A percentile compares a stretch with the other conserved stretches of the same genome.
Conservation (phyloP, 2,888 invertebrate genomes). For the Pachymerium ferrugineum region DNA sequence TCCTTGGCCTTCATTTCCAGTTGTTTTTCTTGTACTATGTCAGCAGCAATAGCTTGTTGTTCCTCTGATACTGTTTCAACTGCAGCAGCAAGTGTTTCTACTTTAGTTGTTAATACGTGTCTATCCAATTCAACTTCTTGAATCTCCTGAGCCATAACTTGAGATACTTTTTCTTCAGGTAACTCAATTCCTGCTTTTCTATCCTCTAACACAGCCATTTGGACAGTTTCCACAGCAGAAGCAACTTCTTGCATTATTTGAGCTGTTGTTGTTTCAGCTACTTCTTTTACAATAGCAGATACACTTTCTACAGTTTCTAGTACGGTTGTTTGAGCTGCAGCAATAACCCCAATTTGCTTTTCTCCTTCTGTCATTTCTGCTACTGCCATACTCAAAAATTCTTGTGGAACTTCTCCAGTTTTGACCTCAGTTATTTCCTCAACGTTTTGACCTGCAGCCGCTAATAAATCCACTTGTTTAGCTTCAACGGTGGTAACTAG, state of each 20-base stretch:
- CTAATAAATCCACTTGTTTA: background rate
- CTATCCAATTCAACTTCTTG: background rate
- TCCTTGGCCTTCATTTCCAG: background rate
- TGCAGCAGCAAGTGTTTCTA: background rate
- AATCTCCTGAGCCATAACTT: background rate
- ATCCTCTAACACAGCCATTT: too few relatives aligned
- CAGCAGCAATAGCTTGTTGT: background rate
- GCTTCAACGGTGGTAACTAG: background rate
- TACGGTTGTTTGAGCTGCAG: background rate
- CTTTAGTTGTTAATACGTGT: background rate
- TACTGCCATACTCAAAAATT: background rate
- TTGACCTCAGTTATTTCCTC: background rate
- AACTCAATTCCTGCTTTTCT: background rate
- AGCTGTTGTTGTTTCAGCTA: background rate
- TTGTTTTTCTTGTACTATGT: background rate
- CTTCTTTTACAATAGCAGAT: too few relatives aligned
- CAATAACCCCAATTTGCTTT: background rate
- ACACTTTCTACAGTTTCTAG: background rate
- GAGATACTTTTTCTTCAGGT: background rate
- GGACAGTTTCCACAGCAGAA: too few relatives aligned
- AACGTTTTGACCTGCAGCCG: background rate
- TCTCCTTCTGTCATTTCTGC: background rate
- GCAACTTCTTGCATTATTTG: background rate
- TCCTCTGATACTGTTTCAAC: background rate
- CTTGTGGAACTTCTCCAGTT: background rate